Conservation (phyloP, 1,140 invertebrate species). For the Drosophila sulfurigaster region DNA sequence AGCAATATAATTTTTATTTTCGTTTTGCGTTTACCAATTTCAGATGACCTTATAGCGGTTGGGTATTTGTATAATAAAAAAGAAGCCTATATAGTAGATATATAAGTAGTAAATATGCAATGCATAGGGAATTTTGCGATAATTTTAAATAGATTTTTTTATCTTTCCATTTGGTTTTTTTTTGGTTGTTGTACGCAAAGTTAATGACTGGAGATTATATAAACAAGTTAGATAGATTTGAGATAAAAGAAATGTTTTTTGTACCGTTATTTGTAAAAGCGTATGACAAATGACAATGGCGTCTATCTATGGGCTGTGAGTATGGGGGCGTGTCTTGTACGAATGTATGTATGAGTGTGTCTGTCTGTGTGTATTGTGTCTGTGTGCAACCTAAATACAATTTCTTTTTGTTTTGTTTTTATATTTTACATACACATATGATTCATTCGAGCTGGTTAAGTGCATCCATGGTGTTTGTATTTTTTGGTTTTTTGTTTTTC, state of each 20-base stretch:
- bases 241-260: constrained; percentile 61
- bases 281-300: constrained; percentile 59
- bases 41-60: constrained; percentile 50
- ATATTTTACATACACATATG: constrained; percentile 22
- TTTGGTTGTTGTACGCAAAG: constrained; percentile 67
- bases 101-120: constrained; percentile 38
- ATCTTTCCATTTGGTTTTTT: constrained; percentile 30
- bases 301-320: constrained; percentile 31
- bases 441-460: constrained; percentile 36
- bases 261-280: constrained; percentile 62
- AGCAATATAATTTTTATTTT: neutral
- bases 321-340: constrained; percentile 27
- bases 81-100: constrained; percentile 37
- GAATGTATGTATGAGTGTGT: constrained; percentile 15
- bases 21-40: constrained; percentile 29
- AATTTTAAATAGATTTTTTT: constrained; percentile 59
- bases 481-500: constrained; percentile 33
- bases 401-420: constrained; percentile 2
- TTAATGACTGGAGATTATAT: constrained; percentile 84
- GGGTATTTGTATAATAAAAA: constrained; percentile 42
- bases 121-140: constrained; percentile 70
- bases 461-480: constrained; percentile 48
- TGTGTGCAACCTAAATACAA: constrained; percentile 33
- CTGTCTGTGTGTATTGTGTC: constrained; percentile 1
- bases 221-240: constrained; percentile 55